phyloP scores from a whole-genome alignment of 1,140 invertebrate species.

The Ips nitidus region DNA sequence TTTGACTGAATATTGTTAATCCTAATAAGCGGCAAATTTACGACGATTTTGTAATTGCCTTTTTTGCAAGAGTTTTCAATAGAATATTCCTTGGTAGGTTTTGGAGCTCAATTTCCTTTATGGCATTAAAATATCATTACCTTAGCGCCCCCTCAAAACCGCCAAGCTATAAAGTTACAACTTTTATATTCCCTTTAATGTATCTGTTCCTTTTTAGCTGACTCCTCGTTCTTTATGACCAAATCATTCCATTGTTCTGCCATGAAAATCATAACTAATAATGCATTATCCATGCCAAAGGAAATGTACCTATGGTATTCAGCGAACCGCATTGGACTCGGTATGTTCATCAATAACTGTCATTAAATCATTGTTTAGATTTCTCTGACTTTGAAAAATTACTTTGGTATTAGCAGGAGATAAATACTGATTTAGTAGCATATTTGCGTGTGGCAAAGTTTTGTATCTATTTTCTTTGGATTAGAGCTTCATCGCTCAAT shows the following conservation, averaged over 20 bases:
- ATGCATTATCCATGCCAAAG: slow-evolving; percentile 12
- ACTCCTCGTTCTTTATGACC: neutral
- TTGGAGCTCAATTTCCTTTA: slow-evolving; percentile 1
- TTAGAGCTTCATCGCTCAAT: too few species aligned
- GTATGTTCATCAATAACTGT: slow-evolving; percentile 15
- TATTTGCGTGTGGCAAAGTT: too few species aligned
- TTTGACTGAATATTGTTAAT: too few species aligned
- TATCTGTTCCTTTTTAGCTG: slow-evolving; percentile 3
- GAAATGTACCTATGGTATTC: slow-evolving; percentile 4
- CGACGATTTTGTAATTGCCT: too few species aligned
- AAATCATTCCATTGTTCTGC: neutral
- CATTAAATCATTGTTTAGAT: slow-evolving; percentile 9
- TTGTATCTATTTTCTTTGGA: too few species aligned
- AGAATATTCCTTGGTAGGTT: neutral
- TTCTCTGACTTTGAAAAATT: slow-evolving; percentile 19
- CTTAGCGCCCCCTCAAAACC: neutral
- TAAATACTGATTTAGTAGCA: neutral
- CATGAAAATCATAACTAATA: slow-evolving; percentile 8
- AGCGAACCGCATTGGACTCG: neutral
- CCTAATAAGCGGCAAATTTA: too few species aligned
- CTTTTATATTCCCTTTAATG: slow-evolving; percentile 12
- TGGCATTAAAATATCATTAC: slow-evolving; percentile 15
- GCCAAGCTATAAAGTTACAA: slow-evolving; percentile 2
- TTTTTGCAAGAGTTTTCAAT: too few species aligned
- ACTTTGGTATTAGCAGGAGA: slow-evolving; percentile 4